Base-by-base conservation (phyloP, 2,888 invertebrate species). In the Nycteola revayana region DNA sequence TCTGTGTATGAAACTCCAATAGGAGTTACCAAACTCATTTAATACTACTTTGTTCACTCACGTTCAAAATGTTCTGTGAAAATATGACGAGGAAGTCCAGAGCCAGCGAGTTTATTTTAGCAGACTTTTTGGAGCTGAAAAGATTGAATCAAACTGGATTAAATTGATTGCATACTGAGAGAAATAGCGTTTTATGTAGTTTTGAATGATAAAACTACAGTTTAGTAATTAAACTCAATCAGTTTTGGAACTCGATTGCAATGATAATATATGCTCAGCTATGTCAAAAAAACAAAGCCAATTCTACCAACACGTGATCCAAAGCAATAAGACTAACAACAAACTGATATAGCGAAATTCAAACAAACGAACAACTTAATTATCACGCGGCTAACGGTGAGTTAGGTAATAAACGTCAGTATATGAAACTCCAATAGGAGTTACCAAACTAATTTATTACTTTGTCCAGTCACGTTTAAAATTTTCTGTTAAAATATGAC, bases 321-420 rank as follows among this genome's bases (percentile, higher is more conserved):
- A 28, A 28, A 10, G 30, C 33, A 10, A 33, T 36, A 25, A 41
- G 18, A 37, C 24, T 35, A 27, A 25, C 31, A 25, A 24, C 9
- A 38, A 41, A 49, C 17, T 8, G 4, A 11, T 38, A 42, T 46
- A 28, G 36, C 33, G 26, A 29, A 41, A 23, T 23, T 9, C n/a
- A 28, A 23, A n/a, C 7, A 9, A 21, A 18, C 14, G 5, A 2
- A 25, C n/a, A 42, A 50, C 25, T 32, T 49, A 32, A 33, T 36
- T 30, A 28, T 27, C 46, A 36, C 26, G 10, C 22, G 1, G 24
- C 26, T 42, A 9, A 14, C 17, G 5, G 22, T 20, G 27, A 49
- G 42, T 50, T 47, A 9, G 11, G 9, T 21, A 32, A 49, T 50
- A 42, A 50, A 47, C 38, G 34, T 42, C 38, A 35, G 17, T 36